Conservation (phyloP, 23 tunicate species). For the Trididemnum clinides region DNA sequence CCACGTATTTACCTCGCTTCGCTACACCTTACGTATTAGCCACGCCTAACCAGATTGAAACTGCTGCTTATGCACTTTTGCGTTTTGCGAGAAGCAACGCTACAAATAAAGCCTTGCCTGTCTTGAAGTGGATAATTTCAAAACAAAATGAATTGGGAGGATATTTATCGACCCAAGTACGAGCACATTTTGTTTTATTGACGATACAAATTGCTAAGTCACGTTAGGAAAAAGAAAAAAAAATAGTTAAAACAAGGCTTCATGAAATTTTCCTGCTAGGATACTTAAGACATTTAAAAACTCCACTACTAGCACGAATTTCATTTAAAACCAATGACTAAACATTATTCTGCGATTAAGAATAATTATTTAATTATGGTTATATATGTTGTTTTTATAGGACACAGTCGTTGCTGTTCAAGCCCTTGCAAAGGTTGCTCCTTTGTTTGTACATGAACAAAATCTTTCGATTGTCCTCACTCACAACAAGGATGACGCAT, state of each 20-base stretch:
- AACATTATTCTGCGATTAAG: too few relatives aligned
- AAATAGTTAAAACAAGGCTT: too few relatives aligned
- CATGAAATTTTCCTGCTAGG: too few relatives aligned
- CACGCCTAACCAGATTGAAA: conserved; percentile 64
- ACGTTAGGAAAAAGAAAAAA: too few relatives aligned
- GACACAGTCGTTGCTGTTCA: conserved; percentile 40
- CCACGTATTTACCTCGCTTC: conserved; percentile 3
- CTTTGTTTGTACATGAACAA: background rate
- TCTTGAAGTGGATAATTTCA: conserved; percentile 68
- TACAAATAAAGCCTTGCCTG: conserved; percentile 27
- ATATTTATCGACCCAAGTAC: conserved; percentile 78
- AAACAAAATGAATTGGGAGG: conserved; percentile 77
- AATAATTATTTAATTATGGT: too few relatives aligned
- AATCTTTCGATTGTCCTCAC: background rate
- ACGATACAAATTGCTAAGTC: too few relatives aligned
- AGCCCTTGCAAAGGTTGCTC: conserved; percentile 1
- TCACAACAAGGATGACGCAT: background rate
- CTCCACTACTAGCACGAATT: background rate
- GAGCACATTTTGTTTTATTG: too few relatives aligned
- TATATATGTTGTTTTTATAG: too few relatives aligned
- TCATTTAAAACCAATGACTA: too few relatives aligned
- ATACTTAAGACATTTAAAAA: background rate
- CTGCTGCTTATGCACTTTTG: conserved; percentile 68
- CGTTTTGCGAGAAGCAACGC: conserved; percentile 24
- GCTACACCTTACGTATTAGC: conserved; percentile 40